phyloP scores from a whole-genome alignment of 2,797 vertebrate species.

The Muscicapa striata region DNA sequence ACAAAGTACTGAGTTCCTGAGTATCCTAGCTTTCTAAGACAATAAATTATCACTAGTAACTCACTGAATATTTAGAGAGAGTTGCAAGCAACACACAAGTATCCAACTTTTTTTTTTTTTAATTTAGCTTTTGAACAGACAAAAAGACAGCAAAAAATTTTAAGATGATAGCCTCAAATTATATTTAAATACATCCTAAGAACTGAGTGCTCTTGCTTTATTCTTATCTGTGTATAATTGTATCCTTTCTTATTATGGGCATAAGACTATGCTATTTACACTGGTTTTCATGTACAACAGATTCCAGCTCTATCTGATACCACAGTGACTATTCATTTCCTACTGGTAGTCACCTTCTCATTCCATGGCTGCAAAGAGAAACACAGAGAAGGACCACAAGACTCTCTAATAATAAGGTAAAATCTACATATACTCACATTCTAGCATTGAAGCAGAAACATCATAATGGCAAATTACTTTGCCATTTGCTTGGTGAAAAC shows the following conservation, averaged over 20 bases:
- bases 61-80: neutral
- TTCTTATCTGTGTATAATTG: neutral
- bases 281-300: constrained; percentile 14
- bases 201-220: neutral
- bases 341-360: neutral
- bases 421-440: neutral
- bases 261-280: constrained; percentile 2
- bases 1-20: neutral
- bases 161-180: neutral
- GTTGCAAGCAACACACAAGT: neutral
- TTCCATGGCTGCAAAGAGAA: constrained; percentile 9
- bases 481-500: neutral
- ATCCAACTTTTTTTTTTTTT: neutral
- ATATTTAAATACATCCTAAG: neutral
- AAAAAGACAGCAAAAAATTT: neutral
- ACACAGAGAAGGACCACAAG: constrained; percentile 16
- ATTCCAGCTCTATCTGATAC: constrained; percentile 16
- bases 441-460: neutral
- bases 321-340: neutral
- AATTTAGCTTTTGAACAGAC: neutral
- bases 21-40: neutral
- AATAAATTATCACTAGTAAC: neutral
- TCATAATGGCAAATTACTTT: neutral
- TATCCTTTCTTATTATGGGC: neutral
- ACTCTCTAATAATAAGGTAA: neutral